Conservation (phyloP, 2,113 vertebrate genomes). For the Chaetorhynchus papuensis region DNA sequence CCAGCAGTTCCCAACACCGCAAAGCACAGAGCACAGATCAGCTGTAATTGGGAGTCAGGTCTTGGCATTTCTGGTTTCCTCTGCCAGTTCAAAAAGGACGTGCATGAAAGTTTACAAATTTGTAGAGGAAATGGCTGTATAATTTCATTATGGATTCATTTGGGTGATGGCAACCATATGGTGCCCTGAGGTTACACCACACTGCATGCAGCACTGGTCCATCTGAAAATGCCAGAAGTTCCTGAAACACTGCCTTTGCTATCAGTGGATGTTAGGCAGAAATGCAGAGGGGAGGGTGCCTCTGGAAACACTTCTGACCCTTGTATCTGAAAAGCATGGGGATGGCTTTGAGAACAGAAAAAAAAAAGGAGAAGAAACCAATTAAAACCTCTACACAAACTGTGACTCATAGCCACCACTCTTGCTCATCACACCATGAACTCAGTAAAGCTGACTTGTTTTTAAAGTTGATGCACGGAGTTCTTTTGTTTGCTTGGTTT, state of each 20-base stretch:
- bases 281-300: background rate
- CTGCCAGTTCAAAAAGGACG: background rate
- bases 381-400: background rate
- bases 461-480: background rate
- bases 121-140: conserved; percentile 21
- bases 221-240: background rate
- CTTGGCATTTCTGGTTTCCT: background rate
- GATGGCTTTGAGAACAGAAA: background rate
- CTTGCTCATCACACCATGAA: background rate
- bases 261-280: background rate
- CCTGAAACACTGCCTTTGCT: background rate
- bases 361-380: background rate
- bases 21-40: background rate
- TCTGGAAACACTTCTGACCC: background rate
- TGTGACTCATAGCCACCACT: background rate
- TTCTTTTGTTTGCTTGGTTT: background rate
- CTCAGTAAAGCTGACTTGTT: background rate
- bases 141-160: background rate
- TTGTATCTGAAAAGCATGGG: background rate
- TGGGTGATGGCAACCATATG: conserved; percentile 6
- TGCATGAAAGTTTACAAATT: background rate
- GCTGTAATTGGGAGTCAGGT: background rate
- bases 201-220: background rate
- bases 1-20: background rate
- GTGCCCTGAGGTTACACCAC: background rate